Conservation (phyloP, 2,888 invertebrate genomes). For the Phania funesta region DNA sequence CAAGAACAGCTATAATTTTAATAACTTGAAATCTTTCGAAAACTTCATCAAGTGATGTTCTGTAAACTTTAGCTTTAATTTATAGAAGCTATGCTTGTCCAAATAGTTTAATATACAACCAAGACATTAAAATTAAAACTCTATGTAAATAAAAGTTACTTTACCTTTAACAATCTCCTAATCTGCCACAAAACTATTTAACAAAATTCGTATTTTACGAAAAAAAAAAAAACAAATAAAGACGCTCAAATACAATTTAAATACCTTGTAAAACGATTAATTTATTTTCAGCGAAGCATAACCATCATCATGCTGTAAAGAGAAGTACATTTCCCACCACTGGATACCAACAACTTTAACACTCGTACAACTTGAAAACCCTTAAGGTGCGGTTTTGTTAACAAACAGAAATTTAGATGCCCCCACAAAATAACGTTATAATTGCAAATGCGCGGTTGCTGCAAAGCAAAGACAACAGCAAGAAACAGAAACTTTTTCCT, state of each 20-base stretch:
- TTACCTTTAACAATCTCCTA: constrained; percentile 9
- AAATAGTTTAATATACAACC: too few relatives aligned
- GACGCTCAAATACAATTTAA: constrained; percentile 33
- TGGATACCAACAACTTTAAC: constrained; percentile 25
- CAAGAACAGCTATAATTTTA: too few relatives aligned
- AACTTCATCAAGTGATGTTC: too few relatives aligned
- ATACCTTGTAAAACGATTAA: constrained; percentile 63
- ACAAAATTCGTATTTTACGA: constrained; percentile 12
- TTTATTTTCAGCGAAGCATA: constrained; percentile 58
- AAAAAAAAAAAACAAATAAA: not conserved
- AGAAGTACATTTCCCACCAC: constrained; percentile 4
- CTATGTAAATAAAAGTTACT: too few relatives aligned
- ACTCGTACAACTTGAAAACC: constrained; percentile 30
- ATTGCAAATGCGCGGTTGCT: constrained; percentile 74
- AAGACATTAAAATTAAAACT: too few relatives aligned
- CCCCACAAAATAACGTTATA: constrained; percentile 73
- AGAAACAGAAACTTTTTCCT: not conserved
- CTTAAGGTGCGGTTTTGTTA: constrained; percentile 40
- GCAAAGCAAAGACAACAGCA: constrained; percentile 26
- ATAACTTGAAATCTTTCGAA: too few relatives aligned
- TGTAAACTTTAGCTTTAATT: too few relatives aligned
- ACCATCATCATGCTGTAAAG: constrained; percentile 28
- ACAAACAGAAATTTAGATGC: constrained; percentile 22
- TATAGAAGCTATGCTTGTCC: too few relatives aligned
- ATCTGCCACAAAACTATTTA: constrained; percentile 33